These are phyloP conservation scores for Thyatira batis DNA, from an alignment of 2,888 invertebrate genomes.

Conservation along the genomic window DNA sequence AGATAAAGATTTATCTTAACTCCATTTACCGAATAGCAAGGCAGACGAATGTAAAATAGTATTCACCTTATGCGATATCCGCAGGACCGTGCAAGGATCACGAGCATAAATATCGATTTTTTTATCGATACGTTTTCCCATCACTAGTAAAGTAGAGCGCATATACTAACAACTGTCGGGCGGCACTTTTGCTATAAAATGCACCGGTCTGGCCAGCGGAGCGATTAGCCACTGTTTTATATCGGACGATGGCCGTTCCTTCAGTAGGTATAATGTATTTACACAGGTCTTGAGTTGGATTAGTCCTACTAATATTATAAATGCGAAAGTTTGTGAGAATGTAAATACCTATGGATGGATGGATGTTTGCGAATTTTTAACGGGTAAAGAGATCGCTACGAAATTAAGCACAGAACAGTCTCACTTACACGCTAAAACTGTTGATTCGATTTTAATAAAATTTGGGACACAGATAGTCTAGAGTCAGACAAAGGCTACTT, in stretches of 20 bases:
- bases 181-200: slow-evolving; percentile 26
- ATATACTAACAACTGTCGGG: slow-evolving; percentile 31
- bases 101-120: slow-evolving; percentile 4
- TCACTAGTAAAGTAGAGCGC: slow-evolving; percentile 30
- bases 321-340: slow-evolving; percentile 7
- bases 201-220: slow-evolving; percentile 27
- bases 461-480: too few species aligned
- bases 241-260: slow-evolving; percentile 13
- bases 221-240: slow-evolving; percentile 16
- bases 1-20: too few species aligned
- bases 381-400: too few species aligned
- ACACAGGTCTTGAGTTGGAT: too few species aligned
- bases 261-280: too few species aligned
- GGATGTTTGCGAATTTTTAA: too few species aligned
- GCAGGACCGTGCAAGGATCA: slow-evolving; percentile 4
- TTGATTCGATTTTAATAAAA: too few species aligned
- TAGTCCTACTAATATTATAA: slow-evolving; percentile 16
- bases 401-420: too few species aligned
- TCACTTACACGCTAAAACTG: too few species aligned
- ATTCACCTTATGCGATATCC: background rate
- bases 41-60: background rate
- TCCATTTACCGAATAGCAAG: background rate
- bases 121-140: slow-evolving; percentile 5
- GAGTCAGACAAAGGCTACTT: too few species aligned
- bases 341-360: too few species aligned